Evolutionary conservation across 1,140 invertebrate species (phyloP), one percentile per base, ranked within the genome.

Genomic region (Eurosta solidaginis): DNA sequence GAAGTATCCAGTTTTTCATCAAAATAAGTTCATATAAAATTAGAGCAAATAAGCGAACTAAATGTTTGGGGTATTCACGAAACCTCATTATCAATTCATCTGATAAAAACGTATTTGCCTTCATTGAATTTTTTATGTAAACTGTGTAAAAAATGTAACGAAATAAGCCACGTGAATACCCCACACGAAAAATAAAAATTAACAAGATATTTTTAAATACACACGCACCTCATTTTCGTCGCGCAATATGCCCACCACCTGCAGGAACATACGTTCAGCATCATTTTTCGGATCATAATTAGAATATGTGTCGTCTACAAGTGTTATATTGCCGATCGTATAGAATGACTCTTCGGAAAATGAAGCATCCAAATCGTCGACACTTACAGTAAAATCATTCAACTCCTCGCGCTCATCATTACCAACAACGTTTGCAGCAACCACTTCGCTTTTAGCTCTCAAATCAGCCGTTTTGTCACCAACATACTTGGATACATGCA

Each of bases 181-280:
- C n/a, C n/a, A n/a, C n/a, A n/a, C n/a, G n/a, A n/a, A n/a, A n/a
- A n/a, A n/a, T n/a, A n/a, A n/a, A n/a, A n/a, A n/a, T n/a, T n/a
- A n/a, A n/a, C n/a, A n/a, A n/a, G n/a, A n/a, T n/a, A n/a, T n/a
- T n/a, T n/a, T n/a, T n/a, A n/a, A n/a, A n/a, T n/a, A n/a, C n/a
- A n/a, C 7, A 85, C 87, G 83, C 84, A 88, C 87, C 87, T 88
- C 86, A 29, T 88, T 86, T 82, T 88, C 87, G 59, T 86, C 87
- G 79, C 86, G 84, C 77, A 88, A 82, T 78, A 88, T 88, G 81
- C 85, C 85, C 1, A 88, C 86, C 59, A 88, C 83, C 78, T 88
- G 86, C 17, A 85, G 81, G 73, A 87, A 88, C 86, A 88, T 87
- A 36, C 83, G 83, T 76, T 88, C 87, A 10, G 86, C 87, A 78